Base-by-base conservation (phyloP, 2,888 invertebrate genomes). In the Athalia circularis region DNA sequence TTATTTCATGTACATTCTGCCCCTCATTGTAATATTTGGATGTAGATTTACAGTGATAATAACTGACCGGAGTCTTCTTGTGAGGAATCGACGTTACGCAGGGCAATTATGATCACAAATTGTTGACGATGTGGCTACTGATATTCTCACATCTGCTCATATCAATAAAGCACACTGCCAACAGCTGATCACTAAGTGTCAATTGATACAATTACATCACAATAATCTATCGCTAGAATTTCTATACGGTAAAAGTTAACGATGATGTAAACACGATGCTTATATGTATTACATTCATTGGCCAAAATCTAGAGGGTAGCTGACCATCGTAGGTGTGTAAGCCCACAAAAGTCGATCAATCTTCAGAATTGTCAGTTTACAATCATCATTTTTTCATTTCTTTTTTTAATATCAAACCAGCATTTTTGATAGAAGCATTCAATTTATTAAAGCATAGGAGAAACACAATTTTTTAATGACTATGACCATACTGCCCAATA, bases 361-460 rank as follows among this genome's bases (percentile, higher is more conserved):
- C 7, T 11, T 9, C 43, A 48, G n/a, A 50, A 4, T 61, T 75
- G 61, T 7, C n/a, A 50, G 62, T 15, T 75, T 50, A 62, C 47
- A 75, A 50, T 29, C 1, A 29, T 29, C 29, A 29, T 29, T 29
- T 29, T 29, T 29, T 29, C 29, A 29, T 64, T 47, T 75, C 43
- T 48, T 43, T 62, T 62, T 75, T 43, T 62, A 62, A 75, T 61
- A 75, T 75, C 75, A 75, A 75, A 75, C 62, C 29, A 75, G 62
- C 48, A 62, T 75, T 75, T 64, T 50, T 52, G 62, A 75, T 64
- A 75, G 75, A 75, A 64, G 75, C 75, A 75, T 64, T 64, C 15
- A 57, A 75, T 64, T 75, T 75, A 75, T 75, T 62, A 52, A 50
- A 75, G 72, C 72, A 75, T 50, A 64, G 9, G 48, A 61, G 50